Evolutionary conservation across 2,113 vertebrate species (phyloP).

Genomic region (Labeo catla): DNA sequence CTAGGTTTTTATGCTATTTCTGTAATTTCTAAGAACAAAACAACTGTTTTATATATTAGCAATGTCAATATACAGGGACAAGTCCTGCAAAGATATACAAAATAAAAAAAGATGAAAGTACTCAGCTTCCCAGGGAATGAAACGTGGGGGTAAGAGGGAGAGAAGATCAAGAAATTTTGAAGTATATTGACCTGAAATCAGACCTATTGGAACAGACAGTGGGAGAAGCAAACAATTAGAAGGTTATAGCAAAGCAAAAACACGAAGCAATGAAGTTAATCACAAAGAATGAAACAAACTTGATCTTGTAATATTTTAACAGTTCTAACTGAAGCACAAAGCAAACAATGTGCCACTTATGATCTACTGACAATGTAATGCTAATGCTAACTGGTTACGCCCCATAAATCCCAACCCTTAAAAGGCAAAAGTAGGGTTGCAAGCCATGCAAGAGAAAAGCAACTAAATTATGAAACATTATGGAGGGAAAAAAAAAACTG

Average conservation of each 20-base stretch:
- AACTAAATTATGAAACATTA: not conserved
- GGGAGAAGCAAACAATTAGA: slow-evolving; percentile 61
- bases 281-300: not conserved
- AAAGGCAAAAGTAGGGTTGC: not conserved
- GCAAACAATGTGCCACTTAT: not conserved
- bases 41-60: not conserved
- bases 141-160: slow-evolving; percentile 60
- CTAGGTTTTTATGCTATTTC: not conserved
- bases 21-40: not conserved
- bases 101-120: slow-evolving; percentile 62
- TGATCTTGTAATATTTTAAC: not conserved
- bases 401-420: not conserved
- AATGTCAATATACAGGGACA: slow-evolving; percentile 20
- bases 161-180: slow-evolving; percentile 67
- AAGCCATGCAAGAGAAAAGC: slow-evolving; percentile 26
- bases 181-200: slow-evolving; percentile 68
- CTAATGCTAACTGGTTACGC: not conserved
- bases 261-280: slow-evolving; percentile 44
- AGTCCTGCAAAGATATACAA: slow-evolving; percentile 48
- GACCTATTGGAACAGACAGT: slow-evolving; percentile 65
- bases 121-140: slow-evolving; percentile 66
- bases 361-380: not conserved
- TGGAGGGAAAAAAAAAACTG: not conserved
- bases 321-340: not conserved
- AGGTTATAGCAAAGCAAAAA: slow-evolving; percentile 58